A percentile compares a stretch with the other conserved stretches of the same genome.
phyloP scores from a whole-genome alignment of 2,797 vertebrate species.

The Echeneis naucrates region DNA sequence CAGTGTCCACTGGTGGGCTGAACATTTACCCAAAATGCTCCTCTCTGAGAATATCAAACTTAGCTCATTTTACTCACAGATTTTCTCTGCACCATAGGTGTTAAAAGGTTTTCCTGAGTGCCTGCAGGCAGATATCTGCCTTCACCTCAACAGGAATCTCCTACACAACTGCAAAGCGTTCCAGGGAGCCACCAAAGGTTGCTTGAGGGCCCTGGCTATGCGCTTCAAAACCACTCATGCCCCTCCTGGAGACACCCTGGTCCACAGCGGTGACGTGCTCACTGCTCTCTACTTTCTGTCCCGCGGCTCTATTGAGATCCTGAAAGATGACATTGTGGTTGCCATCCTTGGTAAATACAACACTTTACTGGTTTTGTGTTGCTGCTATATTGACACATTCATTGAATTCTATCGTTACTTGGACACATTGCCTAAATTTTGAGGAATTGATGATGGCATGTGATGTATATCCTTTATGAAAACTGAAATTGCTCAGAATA shows the following conservation, averaged over 20 bases:
- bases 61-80: constrained; percentile 43
- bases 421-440: background rate
- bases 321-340: constrained; percentile 97
- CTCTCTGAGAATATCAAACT: constrained; percentile 25
- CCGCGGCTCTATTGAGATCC: constrained; percentile 97
- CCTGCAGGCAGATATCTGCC: constrained; percentile 98
- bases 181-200: constrained; percentile 95
- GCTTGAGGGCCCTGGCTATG: constrained; percentile 97
- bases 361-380: background rate
- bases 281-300: constrained; percentile 97
- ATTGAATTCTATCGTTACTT: background rate
- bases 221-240: constrained; percentile 97
- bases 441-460: background rate
- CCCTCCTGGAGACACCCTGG: constrained; percentile 97
- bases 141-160: constrained; percentile 95
- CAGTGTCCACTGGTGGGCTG: constrained; percentile 50
- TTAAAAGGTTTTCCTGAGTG: constrained; percentile 99
- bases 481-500: background rate
- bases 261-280: constrained; percentile 95
- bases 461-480: constrained; percentile 2
- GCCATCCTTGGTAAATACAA: constrained; percentile 93
- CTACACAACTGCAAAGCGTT: constrained; percentile 97
- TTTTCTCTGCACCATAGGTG: constrained; percentile 84
- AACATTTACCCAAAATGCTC: constrained; percentile 38
- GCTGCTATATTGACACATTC: background rate